Conservation (phyloP, 2,888 invertebrate species). For the Myopa tessellatipennis region DNA sequence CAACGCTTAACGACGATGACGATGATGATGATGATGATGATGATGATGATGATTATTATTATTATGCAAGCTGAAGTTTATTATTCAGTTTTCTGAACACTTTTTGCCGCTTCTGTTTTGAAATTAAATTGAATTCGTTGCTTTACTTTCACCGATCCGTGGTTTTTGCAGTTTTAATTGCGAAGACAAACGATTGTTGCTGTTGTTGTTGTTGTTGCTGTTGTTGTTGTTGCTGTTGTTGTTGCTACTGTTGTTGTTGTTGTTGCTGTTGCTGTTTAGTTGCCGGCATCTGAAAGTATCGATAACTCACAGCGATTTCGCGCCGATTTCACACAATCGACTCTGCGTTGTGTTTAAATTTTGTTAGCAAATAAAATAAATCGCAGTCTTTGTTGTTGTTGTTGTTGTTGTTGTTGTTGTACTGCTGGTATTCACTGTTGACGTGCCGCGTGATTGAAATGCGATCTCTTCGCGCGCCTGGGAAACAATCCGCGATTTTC, state of each 20-base stretch:
- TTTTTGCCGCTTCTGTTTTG: background rate
- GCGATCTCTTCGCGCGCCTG: conserved; percentile 61
- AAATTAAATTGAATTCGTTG: background rate
- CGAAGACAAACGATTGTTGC: background rate
- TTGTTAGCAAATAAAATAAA: background rate
- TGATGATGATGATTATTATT: no score
- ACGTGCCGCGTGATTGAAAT: conserved; percentile 62
- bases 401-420: conserved; percentile 9
- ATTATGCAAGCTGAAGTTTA: no score
- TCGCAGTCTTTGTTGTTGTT: conserved; percentile 23
- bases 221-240: background rate
- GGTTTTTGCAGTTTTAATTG: background rate
- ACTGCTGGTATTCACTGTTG: background rate
- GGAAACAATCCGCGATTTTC: conserved; percentile 59
- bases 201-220: background rate
- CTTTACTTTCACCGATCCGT: background rate
- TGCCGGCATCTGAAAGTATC: background rate
- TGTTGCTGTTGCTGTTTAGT: background rate
- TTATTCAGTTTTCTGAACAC: no score
- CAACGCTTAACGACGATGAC: no score
- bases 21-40: no score
- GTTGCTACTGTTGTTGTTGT: background rate
- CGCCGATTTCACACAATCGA: background rate
- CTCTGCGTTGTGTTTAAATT: background rate
- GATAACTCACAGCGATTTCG: background rate